These are phyloP conservation scores for Triplophysa rosa DNA, from an alignment of 2,113 vertebrate genomes.

Conservation along the genomic window DNA sequence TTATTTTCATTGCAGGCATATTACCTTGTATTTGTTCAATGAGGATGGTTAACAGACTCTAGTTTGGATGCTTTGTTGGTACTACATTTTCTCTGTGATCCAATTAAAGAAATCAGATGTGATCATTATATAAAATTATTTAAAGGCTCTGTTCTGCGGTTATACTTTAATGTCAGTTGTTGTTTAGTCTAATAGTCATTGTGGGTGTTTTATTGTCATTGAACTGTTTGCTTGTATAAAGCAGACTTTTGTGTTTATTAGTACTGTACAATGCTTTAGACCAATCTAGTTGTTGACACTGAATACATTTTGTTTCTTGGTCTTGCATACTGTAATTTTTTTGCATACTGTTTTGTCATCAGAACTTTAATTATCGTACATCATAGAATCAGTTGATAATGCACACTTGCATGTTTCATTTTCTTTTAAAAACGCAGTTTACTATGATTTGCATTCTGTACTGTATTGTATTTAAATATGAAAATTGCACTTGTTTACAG, in stretches of 20 bases:
- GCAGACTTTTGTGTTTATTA: slow-evolving; percentile 22
- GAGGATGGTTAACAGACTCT: neutral
- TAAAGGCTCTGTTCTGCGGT: slow-evolving; percentile 38
- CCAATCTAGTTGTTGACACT: slow-evolving; percentile 42
- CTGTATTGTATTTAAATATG: slow-evolving; percentile 22
- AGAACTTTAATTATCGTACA: neutral
- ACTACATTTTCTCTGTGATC: slow-evolving; percentile 28
- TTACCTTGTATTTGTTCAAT: slow-evolving; percentile 5
- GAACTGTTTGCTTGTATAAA: slow-evolving; percentile 57
- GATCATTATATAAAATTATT: neutral
- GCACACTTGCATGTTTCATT: slow-evolving; percentile 12
- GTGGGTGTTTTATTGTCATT: slow-evolving; percentile 47
- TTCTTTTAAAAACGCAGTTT: slow-evolving; percentile 33
- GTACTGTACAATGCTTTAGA: slow-evolving; percentile 26
- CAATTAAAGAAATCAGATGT: slow-evolving; percentile 4
- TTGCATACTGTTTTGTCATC: slow-evolving; percentile 36
- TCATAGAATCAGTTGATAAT: neutral
- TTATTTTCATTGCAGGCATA: slow-evolving; percentile 70
- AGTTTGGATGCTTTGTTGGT: slow-evolving; percentile 8
- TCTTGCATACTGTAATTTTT: slow-evolving; percentile 38
- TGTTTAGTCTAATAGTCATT: neutral
- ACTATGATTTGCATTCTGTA: slow-evolving; percentile 38
- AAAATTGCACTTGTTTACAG: slow-evolving; percentile 47
- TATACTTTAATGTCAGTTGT: slow-evolving; percentile 31
- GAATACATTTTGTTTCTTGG: slow-evolving; percentile 35